Percentiles rank a stretch among this genome's conserved stretches.
Conservation (phyloP, 2,113 vertebrate genomes). For the Peromyscus maniculatus region DNA sequence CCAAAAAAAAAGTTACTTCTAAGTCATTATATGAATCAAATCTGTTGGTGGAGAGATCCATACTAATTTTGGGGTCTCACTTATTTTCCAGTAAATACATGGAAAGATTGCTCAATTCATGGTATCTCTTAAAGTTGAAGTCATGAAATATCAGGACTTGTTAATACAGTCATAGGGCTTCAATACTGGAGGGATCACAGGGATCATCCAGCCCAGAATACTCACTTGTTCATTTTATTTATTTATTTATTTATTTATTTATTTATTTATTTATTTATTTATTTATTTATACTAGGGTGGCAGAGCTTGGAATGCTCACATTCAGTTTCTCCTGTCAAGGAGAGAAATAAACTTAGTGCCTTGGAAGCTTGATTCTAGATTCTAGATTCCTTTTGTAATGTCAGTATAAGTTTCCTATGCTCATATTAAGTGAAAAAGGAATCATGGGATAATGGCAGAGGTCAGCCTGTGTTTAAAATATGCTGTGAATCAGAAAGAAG, state of each 20-base stretch:
- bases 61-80: not conserved
- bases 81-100: slow-evolving; percentile 4
- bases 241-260: too few species aligned
- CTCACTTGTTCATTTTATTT: not conserved
- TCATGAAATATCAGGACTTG: not conserved
- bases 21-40: not conserved
- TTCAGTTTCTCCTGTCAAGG: not conserved
- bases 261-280: not conserved
- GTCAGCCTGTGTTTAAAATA: not conserved
- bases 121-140: not conserved
- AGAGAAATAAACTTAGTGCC: not conserved
- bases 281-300: not conserved
- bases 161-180: not conserved
- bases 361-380: not conserved
- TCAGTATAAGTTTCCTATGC: not conserved
- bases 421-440: not conserved
- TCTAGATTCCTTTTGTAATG: not conserved
- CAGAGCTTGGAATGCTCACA: not conserved
- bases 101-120: not conserved
- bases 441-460: not conserved
- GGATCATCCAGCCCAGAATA: not conserved
- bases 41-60: not conserved
- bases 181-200: not conserved
- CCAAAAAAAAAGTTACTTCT: not conserved
- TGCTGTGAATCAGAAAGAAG: not conserved